phyloP scores from a whole-genome alignment of 2,888 invertebrate genomes.

The Ophonus ardosiacus region DNA sequence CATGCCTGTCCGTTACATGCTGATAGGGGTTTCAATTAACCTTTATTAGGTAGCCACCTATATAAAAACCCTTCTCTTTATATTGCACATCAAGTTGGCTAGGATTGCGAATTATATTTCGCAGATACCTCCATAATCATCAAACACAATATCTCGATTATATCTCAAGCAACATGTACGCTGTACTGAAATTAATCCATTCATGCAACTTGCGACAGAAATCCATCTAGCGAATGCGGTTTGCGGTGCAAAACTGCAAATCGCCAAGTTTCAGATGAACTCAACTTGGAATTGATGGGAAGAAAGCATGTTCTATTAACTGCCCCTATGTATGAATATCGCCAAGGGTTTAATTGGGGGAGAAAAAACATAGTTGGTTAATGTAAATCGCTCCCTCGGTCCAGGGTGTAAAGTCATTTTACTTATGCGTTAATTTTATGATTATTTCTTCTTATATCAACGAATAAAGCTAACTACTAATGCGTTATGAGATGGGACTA shows the following conservation, averaged over 20 bases:
- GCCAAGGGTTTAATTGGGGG: constrained; percentile 18
- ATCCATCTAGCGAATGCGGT: constrained; percentile 33
- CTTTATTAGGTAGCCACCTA: constrained; percentile 10
- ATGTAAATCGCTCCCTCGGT: constrained; percentile 46
- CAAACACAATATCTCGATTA: constrained; percentile 40
- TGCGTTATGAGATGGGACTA: neutral
- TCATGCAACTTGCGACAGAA: constrained; percentile 23
- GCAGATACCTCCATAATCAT: constrained; percentile 19
- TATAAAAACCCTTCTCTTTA: constrained; percentile 17
- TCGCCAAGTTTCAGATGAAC: constrained; percentile 42
- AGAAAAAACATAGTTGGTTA: constrained; percentile 24
- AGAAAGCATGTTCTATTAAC: constrained; percentile 4
- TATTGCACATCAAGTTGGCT: neutral
- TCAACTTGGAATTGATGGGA: neutral
- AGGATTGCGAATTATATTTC: neutral
- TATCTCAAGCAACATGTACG: constrained; percentile 22
- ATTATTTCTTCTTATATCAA: constrained; percentile 38
- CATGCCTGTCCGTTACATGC: constrained; percentile 29
- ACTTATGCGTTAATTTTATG: constrained; percentile 43
- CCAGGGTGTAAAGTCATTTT: constrained; percentile 56
- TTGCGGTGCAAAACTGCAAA: constrained; percentile 52
- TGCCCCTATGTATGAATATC: constrained; percentile 18
- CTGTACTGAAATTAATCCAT: constrained; percentile 39
- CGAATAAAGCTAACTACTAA: neutral
- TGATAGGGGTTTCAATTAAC: constrained; percentile 47